phyloP scores from a whole-genome alignment of 2,888 invertebrate species.

The Leptothorax acervorum region DNA sequence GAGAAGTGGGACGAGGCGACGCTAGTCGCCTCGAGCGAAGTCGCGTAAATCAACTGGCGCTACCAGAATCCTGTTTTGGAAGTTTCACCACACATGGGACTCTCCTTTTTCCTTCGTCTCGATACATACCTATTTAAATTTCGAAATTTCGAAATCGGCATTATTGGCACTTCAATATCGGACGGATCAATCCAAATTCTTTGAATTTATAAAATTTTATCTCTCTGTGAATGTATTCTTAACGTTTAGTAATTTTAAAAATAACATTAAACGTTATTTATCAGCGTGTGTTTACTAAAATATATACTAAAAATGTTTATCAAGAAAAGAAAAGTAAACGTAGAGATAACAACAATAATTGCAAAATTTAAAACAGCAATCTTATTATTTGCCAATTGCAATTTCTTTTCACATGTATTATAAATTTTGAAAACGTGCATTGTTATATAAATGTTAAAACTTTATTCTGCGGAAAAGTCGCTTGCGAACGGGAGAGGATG shows the following conservation, averaged over 20 bases:
- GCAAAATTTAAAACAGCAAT: not conserved
- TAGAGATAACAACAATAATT: not conserved
- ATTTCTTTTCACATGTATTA: not conserved
- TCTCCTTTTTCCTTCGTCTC: slow-evolving; percentile 37
- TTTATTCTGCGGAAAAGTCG: slow-evolving; percentile 69
- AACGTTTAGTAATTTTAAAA: not conserved
- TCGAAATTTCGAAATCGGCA: not conserved
- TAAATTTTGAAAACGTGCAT: not conserved
- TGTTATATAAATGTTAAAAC: slow-evolving; percentile 39
- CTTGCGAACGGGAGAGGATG: slow-evolving; percentile 44
- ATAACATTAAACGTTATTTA: not conserved
- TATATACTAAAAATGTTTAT: not conserved
- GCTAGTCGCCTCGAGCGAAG: slow-evolving; percentile 61
- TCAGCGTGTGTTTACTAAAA: not conserved
- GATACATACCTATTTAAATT: slow-evolving; percentile 30
- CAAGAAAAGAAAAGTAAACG: not conserved
- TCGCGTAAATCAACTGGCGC: slow-evolving; percentile 70
- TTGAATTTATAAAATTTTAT: not conserved
- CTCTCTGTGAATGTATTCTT: not conserved
- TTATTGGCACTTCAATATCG: not conserved
- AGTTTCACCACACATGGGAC: slow-evolving; percentile 37
- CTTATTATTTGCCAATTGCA: not conserved
- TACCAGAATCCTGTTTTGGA: slow-evolving; percentile 45
- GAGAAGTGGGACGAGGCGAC: slow-evolving; percentile 50
- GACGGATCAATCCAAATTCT: not conserved